phyloP scores from a whole-genome alignment of 1,140 invertebrate genomes.

The Lepidostoma basale region DNA sequence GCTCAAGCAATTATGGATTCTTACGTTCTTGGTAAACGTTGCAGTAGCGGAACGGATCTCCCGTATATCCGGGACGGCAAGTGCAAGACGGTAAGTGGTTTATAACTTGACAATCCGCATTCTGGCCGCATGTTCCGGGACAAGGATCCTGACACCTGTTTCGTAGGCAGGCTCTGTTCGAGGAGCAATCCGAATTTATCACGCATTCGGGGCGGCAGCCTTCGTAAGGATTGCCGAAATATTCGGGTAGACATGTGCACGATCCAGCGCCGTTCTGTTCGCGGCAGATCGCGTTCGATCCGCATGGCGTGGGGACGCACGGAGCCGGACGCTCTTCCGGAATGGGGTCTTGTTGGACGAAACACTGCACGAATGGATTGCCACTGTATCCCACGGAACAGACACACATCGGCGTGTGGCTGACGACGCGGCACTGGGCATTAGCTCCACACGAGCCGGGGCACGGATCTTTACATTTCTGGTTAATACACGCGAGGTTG shows the following conservation, averaged over 20 bases:
- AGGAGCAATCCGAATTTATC: too few relatives aligned
- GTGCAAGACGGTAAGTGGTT: slow-evolving; percentile 65
- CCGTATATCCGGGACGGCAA: slow-evolving; percentile 64
- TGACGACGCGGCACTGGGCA: slow-evolving; percentile 70
- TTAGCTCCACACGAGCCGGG: slow-evolving; percentile 67
- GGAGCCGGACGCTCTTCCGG: slow-evolving; percentile 55
- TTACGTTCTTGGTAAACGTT: slow-evolving; percentile 59
- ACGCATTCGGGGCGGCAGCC: too few relatives aligned
- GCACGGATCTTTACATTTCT: slow-evolving; percentile 72
- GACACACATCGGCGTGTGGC: slow-evolving; percentile 69
- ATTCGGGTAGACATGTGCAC: slow-evolving; percentile 71
- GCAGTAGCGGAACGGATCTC: slow-evolving; percentile 69
- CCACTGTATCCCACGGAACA: slow-evolving; percentile 65
- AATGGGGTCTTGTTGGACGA: slow-evolving; percentile 48
- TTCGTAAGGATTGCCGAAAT: too few relatives aligned
- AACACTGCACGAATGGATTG: slow-evolving; percentile 66
- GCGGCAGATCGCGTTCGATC: too few relatives aligned
- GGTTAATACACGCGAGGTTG: too few relatives aligned
- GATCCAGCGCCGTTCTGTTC: slow-evolving; percentile 66
- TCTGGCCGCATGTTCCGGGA: slow-evolving; percentile 69
- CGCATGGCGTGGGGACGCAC: too few relatives aligned
- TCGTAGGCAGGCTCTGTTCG: too few relatives aligned
- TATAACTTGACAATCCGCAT: slow-evolving; percentile 67
- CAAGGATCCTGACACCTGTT: too few relatives aligned
- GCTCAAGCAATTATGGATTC: too few relatives aligned